Conservation (phyloP, 2,797 vertebrate species). For the Labroides dimidiatus region DNA sequence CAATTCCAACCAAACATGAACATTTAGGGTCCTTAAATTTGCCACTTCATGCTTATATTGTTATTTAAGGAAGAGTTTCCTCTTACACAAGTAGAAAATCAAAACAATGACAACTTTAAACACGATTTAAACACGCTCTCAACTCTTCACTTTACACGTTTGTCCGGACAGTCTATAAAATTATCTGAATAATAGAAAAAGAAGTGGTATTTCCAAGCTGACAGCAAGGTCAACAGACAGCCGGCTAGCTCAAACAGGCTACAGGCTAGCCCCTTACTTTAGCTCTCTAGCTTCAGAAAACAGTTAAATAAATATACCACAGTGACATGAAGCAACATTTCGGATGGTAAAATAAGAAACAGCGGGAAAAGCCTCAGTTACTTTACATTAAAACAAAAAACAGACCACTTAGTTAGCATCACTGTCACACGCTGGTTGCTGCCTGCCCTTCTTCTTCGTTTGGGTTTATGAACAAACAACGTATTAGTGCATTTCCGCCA, state of each 20-base stretch:
- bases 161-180: background rate
- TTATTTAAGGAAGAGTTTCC: too few species aligned
- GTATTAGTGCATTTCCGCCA: too few species aligned
- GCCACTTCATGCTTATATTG: too few species aligned
- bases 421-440: background rate
- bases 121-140: too few species aligned
- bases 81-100: too few species aligned
- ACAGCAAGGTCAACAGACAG: constrained; percentile 48
- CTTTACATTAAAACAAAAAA: too few species aligned
- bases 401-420: background rate
- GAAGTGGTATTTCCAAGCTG: background rate
- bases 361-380: too few species aligned
- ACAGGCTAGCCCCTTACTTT: background rate
- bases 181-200: background rate
- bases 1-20: background rate
- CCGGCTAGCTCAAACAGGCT: constrained; percentile 3
- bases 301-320: background rate
- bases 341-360: background rate
- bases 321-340: fast-evolving
- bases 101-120: too few species aligned
- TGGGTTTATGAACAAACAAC: too few species aligned
- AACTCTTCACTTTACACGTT: too few species aligned
- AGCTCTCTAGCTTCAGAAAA: background rate
- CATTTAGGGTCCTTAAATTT: background rate
- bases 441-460: too few species aligned